phyloP scores from a whole-genome alignment of 2,888 invertebrate species.

The Eustalomyia histrio region DNA sequence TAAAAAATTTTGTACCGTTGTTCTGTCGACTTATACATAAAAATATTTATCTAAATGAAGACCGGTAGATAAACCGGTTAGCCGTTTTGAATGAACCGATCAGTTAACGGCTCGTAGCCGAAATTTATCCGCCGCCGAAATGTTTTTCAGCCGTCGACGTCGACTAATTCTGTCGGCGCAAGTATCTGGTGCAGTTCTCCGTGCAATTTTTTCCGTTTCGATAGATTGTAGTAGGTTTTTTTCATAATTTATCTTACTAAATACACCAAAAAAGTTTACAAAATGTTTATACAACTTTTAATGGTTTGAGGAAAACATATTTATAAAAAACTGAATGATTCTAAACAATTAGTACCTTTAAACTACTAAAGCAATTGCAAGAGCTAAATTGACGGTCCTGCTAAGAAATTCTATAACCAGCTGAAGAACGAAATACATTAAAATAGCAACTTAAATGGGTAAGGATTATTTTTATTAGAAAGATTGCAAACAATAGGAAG shows the following conservation, averaged over 20 bases:
- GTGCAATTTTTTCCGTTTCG: constrained; percentile 45
- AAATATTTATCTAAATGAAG: no score
- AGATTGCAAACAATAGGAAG: no score
- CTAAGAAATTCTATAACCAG: background rate
- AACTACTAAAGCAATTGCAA: background rate
- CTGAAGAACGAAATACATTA: background rate
- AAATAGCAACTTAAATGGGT: background rate
- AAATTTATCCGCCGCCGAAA: no score
- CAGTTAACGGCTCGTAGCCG: no score
- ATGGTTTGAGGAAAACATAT: constrained; percentile 2
- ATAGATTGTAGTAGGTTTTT: constrained; percentile 22
- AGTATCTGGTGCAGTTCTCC: constrained; percentile 46
- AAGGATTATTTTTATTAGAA: background rate
- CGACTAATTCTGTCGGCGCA: no score
- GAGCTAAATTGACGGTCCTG: background rate
- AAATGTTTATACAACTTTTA: constrained; percentile 16
- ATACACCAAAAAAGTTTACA: constrained; percentile 17
- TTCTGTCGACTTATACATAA: no score
- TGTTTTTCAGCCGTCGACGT: no score
- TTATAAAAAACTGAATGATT: background rate
- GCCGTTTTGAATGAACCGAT: no score
- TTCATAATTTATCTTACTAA: constrained; percentile 35
- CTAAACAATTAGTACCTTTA: constrained; percentile 10
- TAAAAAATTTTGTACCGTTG: no score
- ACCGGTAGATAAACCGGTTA: no score